phyloP scores from a whole-genome alignment of 2,888 invertebrate species.

The Lasioglossum villosulum region DNA sequence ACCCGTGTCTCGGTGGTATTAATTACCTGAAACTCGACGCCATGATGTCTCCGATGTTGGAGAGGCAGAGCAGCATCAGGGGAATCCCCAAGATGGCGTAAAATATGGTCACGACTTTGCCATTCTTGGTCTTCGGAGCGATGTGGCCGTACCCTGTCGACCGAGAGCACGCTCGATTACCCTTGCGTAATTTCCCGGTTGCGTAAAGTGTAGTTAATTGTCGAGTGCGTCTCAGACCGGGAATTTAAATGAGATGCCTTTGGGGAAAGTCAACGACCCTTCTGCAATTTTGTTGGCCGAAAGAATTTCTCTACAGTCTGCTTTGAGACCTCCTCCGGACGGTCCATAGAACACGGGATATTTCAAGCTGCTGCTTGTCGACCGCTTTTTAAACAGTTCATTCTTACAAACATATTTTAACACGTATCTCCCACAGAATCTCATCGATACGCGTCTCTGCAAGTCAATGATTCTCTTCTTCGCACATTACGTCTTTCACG shows the following conservation, averaged over 20 bases:
- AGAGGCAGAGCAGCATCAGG: conserved; percentile 96
- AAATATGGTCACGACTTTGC: conserved; percentile 97
- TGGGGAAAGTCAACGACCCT: conserved; percentile 12
- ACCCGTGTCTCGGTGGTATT: background rate
- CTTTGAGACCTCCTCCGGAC: background rate
- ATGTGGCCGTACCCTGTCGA: conserved; percentile 96
- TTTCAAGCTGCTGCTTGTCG: background rate
- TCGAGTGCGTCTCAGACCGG: background rate
- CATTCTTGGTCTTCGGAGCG: conserved; percentile 96
- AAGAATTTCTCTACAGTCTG: background rate
- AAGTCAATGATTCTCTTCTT: background rate
- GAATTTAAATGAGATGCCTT: conserved; percentile 10
- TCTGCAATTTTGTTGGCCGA: background rate
- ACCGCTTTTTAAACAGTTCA: background rate
- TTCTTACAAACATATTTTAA: background rate
- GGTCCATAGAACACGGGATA: background rate
- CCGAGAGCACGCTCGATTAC: conserved; percentile 55
- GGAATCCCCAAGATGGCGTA: conserved; percentile 98
- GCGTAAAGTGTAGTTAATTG: conserved; percentile 38
- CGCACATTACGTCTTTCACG: background rate
- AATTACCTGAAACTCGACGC: conserved; percentile 93
- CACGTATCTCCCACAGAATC: background rate
- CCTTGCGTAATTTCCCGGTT: conserved; percentile 39
- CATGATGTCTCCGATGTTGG: conserved; percentile 97
- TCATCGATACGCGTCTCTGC: background rate